These are phyloP conservation scores for Epiblema foenella DNA, from an alignment of 2,888 invertebrate species.

Conservation along the genomic window DNA sequence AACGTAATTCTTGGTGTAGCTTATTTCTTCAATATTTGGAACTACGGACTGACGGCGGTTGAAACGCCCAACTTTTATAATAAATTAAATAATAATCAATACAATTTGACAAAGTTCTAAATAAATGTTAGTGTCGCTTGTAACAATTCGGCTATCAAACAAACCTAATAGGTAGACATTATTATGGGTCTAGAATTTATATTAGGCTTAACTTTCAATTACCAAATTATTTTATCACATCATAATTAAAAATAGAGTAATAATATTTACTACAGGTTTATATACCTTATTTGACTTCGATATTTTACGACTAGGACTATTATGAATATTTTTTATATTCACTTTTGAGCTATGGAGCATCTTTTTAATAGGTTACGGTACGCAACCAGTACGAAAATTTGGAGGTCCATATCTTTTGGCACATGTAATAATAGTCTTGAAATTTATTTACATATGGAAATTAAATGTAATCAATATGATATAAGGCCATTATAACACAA, in stretches of 20 bases:
- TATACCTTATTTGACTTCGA: too few species aligned
- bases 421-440: conserved; percentile 7
- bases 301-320: too few species aligned
- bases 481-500: too few species aligned
- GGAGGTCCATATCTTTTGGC: neutral
- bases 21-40: too few species aligned
- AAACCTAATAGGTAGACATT: neutral
- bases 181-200: too few species aligned
- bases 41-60: too few species aligned
- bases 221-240: neutral
- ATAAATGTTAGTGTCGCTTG: neutral
- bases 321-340: neutral
- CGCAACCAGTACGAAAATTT: neutral
- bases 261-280: neutral
- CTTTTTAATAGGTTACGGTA: neutral
- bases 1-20: too few species aligned
- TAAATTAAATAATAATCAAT: neutral
- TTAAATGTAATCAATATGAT: too few species aligned
- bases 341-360: neutral
- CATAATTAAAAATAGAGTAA: neutral
- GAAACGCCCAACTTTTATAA: too few species aligned
- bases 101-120: conserved; percentile 4
- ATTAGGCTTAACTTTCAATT: neutral
- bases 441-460: too few species aligned
- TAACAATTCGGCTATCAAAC: neutral